phyloP scores from a whole-genome alignment of 2,888 invertebrate species.

The Pseudococcus viburni region DNA sequence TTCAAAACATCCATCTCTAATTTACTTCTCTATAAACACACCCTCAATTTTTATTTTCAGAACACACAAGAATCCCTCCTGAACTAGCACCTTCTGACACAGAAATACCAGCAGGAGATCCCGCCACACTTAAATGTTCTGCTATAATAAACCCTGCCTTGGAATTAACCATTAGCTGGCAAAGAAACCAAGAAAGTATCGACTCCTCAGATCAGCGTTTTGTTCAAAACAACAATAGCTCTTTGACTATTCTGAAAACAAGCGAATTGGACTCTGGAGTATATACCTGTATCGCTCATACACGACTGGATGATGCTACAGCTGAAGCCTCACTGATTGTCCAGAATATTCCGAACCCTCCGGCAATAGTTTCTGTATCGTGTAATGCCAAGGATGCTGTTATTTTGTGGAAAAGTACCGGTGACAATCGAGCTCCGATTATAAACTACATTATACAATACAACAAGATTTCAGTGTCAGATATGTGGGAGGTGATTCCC shows the following conservation, averaged over 20 bases:
- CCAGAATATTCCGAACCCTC: slow-evolving; percentile 95
- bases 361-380: slow-evolving; percentile 77
- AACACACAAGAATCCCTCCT: slow-evolving; percentile 88
- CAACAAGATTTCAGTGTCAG: slow-evolving; percentile 94
- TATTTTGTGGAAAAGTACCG: slow-evolving; percentile 90
- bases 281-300: slow-evolving; percentile 94
- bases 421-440: slow-evolving; percentile 95
- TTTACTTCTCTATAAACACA: too few species aligned
- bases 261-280: slow-evolving; percentile 94
- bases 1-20: background rate
- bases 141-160: slow-evolving; percentile 91
- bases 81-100: slow-evolving; percentile 85
- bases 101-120: slow-evolving; percentile 89
- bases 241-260: slow-evolving; percentile 93
- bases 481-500: slow-evolving; percentile 87
- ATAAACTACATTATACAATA: slow-evolving; percentile 90
- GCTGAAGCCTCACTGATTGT: slow-evolving; percentile 93
- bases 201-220: slow-evolving; percentile 92
- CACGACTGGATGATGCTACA: slow-evolving; percentile 87
- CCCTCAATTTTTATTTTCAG: slow-evolving; percentile 71
- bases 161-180: slow-evolving; percentile 86
- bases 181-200: slow-evolving; percentile 87
- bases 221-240: slow-evolving; percentile 89
- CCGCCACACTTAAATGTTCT: slow-evolving; percentile 95
- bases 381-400: slow-evolving; percentile 83